A percentile compares a stretch with the other conserved stretches of the same genome.
These are phyloP conservation scores for Saimiri boliviensis DNA, from an alignment of 2,113 vertebrate genomes.

Conservation along the genomic window DNA sequence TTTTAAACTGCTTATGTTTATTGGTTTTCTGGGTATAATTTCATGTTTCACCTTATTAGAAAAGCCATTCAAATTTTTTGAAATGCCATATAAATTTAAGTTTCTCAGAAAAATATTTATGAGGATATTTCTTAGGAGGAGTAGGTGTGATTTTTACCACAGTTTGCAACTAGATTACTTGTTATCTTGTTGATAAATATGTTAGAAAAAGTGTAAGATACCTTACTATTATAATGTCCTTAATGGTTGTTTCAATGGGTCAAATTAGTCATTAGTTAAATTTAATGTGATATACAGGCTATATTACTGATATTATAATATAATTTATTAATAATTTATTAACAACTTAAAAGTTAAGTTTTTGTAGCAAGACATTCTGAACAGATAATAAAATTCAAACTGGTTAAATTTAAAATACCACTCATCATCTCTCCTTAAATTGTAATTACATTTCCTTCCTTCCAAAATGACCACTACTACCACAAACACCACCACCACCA, in stretches of 20 bases:
- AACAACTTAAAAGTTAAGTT: background rate
- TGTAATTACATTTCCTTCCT: background rate
- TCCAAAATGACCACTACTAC: background rate
- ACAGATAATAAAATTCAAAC: background rate
- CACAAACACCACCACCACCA: rapidly evolving
- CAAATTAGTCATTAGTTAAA: background rate
- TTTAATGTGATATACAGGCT: background rate
- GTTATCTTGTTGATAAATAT: background rate
- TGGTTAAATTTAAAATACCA: background rate
- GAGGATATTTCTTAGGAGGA: background rate
- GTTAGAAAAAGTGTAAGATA: background rate
- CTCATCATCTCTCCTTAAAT: background rate
- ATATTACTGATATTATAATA: background rate
- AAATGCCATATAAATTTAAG: background rate
- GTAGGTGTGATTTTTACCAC: background rate
- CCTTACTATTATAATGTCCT: background rate
- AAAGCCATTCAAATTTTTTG: background rate
- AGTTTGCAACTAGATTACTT: background rate
- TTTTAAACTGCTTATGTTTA: background rate
- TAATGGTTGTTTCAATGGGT: background rate
- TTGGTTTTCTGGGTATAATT: background rate
- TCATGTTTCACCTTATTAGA: background rate
- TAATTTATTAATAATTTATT: background rate
- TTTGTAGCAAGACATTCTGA: background rate
- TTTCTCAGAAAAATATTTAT: background rate